Conservation (phyloP, 2,797 vertebrate genomes). For the Rhinatrema bivittatum region DNA sequence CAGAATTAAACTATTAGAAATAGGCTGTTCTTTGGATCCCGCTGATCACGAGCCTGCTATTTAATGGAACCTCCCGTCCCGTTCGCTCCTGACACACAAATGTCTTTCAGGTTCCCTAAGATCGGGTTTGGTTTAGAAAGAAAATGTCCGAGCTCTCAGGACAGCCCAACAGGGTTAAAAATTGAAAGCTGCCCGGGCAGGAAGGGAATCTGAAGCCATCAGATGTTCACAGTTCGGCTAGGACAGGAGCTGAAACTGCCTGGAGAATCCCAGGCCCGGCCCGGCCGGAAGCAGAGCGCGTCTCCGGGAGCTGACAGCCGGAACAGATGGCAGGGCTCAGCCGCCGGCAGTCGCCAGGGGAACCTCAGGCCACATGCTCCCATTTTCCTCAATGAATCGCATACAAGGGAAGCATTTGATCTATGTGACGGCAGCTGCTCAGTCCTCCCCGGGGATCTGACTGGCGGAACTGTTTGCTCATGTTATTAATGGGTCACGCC, state of each 20-base stretch:
- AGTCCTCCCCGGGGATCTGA: constrained; percentile 3
- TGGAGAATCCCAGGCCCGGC: constrained; percentile 45
- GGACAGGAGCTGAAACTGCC: constrained; percentile 41
- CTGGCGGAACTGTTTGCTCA: constrained; percentile 16
- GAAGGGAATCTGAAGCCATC: constrained; percentile 28
- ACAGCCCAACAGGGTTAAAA: too few relatives aligned
- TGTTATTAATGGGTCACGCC: constrained; percentile 40
- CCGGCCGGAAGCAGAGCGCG: constrained; percentile 39
- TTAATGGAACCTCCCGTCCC: too few relatives aligned
- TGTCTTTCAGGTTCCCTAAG: too few relatives aligned
- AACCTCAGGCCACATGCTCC: constrained; percentile 38
- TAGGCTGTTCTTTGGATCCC: too few relatives aligned
- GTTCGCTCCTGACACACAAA: too few relatives aligned
- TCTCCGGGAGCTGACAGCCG: constrained; percentile 22
- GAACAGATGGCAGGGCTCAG: constrained; percentile 39
- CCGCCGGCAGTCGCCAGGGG: constrained; percentile 30
- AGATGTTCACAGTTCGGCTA: constrained; percentile 28
- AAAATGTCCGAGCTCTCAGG: too few relatives aligned
- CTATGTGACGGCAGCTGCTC: constrained; percentile 24
- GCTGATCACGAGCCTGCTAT: too few relatives aligned
- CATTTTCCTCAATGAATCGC: constrained; percentile 39
- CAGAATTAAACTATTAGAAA: too few relatives aligned
- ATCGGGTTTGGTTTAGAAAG: too few relatives aligned
- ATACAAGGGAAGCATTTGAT: constrained; percentile 14
- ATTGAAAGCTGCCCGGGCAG: neutral